A percentile compares a stretch with the other conserved stretches of the same genome.
Evolutionary conservation across 2,113 vertebrate species (phyloP).

Genomic region (Bufo gargarizans): DNA sequence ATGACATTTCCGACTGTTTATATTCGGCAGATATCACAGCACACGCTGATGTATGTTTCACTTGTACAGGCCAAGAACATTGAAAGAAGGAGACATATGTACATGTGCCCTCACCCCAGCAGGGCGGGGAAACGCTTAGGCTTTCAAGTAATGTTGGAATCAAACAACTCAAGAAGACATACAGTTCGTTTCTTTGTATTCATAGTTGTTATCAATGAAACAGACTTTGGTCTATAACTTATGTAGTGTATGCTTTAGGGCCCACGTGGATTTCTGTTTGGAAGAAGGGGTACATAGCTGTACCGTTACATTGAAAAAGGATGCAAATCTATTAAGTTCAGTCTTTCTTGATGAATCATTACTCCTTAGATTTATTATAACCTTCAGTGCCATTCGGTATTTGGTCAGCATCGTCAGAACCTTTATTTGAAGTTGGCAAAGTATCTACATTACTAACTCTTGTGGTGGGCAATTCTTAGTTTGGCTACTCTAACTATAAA

Average conservation of each 20-base stretch:
- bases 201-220: neutral
- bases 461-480: too few species aligned
- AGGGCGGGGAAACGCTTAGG: neutral
- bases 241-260: neutral
- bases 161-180: neutral
- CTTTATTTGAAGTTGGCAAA: too few species aligned
- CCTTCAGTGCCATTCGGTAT: too few species aligned
- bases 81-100: neutral
- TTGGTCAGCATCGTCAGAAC: too few species aligned
- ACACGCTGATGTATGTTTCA: neutral
- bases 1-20: neutral
- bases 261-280: too few species aligned
- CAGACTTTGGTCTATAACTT: neutral
- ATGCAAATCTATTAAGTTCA: too few species aligned
- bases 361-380: too few species aligned
- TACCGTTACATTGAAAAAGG: too few species aligned
- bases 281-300: too few species aligned
- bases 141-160: neutral
- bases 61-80: neutral
- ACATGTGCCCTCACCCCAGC: neutral
- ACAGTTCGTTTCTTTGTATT: neutral
- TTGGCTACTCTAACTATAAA: too few species aligned
- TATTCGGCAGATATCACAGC: neutral
- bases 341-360: too few species aligned
- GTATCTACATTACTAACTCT: too few species aligned